Base-by-base conservation (phyloP, 2,113 vertebrate genomes). In the Hippocampus barbouri region DNA sequence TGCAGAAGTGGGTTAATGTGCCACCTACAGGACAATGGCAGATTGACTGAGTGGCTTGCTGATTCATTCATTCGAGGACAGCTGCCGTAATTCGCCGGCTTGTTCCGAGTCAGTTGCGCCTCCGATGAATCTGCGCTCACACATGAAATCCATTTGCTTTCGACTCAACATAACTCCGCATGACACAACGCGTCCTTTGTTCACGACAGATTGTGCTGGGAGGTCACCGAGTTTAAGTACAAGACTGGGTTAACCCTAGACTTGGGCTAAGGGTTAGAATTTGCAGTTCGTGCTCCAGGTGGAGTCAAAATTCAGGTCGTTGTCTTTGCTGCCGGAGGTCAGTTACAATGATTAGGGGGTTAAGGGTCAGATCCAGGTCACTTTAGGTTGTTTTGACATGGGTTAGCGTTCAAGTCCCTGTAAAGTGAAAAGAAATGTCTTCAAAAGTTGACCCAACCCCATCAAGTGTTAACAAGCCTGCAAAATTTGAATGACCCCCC, bases 11-110 rank as follows among this genome's bases (percentile, higher is more conserved):
- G 86, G 79, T 85, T 87, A 86, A 80, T 80, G 79, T 83, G 89
- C 89, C 91, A 89, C 77, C 91, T 90, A 86, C 82, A 89, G 89
- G 87, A 72, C 9, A 11, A 27, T 56, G 75, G 59, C 80, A 54
- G 74, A 76, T 67, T 69, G 83, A 82, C 71, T 60, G 56, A 23
- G 57, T 76, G 79, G 8, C 79, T 70, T 57, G 63, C 20, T 67
- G 73, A 72, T 59, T 83, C 71, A 60, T 73, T 16, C 5, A 49
- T 54, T 66, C 8, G 9, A 8, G 53, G 23, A 23, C 53, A 5
- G 4, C 14, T 79, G 68, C 71, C 68, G 72, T 43, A 30, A 57
- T 47, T 69, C 40, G 57, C 61, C 53, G 63, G 68, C 51, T 54
- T 1, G 45, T 47, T 54, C 51, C 21, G 7, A 21, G 51, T 3